Conservation (phyloP, 2,888 invertebrate species). For the Oxyscelio sp. region DNA sequence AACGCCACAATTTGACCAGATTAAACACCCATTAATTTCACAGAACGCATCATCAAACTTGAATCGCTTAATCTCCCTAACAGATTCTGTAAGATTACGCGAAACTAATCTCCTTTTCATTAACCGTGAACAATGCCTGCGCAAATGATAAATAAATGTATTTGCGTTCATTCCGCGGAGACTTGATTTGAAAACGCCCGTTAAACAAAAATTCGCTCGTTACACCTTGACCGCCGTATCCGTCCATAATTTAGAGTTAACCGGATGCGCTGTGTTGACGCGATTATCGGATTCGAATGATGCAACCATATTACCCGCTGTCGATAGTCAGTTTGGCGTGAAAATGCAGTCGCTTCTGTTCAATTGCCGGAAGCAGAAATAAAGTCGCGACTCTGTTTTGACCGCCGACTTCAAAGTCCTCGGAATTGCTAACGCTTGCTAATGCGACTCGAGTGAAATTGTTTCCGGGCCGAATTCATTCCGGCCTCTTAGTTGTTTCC, state of each 20-base stretch:
- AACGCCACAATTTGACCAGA: no score
- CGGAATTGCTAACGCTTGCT: slow-evolving; percentile 70
- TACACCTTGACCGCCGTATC: neutral
- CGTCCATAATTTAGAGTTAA: slow-evolving; percentile 27
- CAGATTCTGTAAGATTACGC: neutral
- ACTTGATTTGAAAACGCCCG: neutral
- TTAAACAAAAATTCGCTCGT: neutral
- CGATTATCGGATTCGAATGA: slow-evolving; percentile 46
- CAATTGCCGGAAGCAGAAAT: slow-evolving; percentile 57
- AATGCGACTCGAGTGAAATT: slow-evolving; percentile 74
- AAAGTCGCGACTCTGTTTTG: slow-evolving; percentile 9
- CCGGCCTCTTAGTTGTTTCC: slow-evolving; percentile 55
- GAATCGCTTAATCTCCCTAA: neutral
- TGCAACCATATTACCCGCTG: slow-evolving; percentile 3
- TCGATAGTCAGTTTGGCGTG: slow-evolving; percentile 22
- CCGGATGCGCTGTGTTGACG: slow-evolving; percentile 10
- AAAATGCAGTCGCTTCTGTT: slow-evolving; percentile 53
- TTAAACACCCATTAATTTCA: neutral
- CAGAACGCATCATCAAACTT: neutral
- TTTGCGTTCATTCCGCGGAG: neutral
- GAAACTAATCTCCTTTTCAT: neutral
- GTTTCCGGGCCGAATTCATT: slow-evolving; percentile 67
- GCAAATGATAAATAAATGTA: neutral
- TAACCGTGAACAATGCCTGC: neutral
- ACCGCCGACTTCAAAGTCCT: slow-evolving; percentile 39